These are phyloP conservation scores for Eurois occulta DNA, from an alignment of 2,888 invertebrate species.

Conservation along the genomic window DNA sequence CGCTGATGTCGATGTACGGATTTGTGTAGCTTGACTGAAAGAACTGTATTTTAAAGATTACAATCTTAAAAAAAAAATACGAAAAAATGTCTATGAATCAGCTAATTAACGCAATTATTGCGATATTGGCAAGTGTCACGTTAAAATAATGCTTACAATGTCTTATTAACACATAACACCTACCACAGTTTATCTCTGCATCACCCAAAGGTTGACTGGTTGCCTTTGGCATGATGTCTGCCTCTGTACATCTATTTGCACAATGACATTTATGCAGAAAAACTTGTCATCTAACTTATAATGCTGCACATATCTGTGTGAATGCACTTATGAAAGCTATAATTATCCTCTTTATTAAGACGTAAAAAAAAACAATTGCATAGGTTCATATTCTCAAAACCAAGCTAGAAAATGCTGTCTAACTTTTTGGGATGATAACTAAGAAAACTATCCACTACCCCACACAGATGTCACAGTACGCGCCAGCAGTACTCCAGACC, in stretches of 20 bases:
- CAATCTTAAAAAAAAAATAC: not conserved
- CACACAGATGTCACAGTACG: conserved; percentile 92
- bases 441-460: not conserved
- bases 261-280: not conserved
- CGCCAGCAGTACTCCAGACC: conserved; percentile 97
- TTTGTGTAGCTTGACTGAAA: not conserved
- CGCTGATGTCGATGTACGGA: conserved; percentile 93
- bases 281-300: not conserved
- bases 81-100: not conserved
- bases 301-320: not conserved
- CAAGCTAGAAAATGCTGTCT: not conserved
- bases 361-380: not conserved
- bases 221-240: not conserved
- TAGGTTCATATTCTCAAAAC: not conserved
- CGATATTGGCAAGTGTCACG: not conserved
- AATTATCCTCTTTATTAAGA: not conserved
- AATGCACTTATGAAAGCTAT: not conserved
- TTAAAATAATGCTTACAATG: not conserved
- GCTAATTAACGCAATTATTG: not conserved
- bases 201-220: not conserved
- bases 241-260: not conserved
- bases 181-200: not conserved
- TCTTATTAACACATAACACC: not conserved
- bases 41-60: not conserved
- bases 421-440: not conserved